Base-by-base conservation (phyloP, 2,113 vertebrate genomes). In the Alethe diademata region DNA sequence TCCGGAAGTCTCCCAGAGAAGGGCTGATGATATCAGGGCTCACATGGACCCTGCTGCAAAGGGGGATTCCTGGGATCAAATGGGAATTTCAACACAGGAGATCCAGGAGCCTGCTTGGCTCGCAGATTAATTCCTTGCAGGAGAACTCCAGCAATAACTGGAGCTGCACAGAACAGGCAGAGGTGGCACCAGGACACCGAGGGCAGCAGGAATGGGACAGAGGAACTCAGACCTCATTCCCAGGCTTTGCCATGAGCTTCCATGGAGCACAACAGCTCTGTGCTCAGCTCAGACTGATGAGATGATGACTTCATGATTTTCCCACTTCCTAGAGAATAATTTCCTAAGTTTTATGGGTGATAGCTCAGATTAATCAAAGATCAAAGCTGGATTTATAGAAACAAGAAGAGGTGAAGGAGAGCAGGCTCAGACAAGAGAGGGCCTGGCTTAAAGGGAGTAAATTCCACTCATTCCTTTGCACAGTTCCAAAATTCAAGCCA, bases 21-120 rank as follows among this genome's bases (percentile, higher is more conserved):
- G 35, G 3, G 8, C 22, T 19, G 57, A 19, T 38, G 76, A 3
- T 1, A 3, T 6, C 9, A 4, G 11, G n/a, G 35, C 35, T 71
- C 7, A 0, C 0, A 0, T 0, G 22, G 11, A 3, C 18, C 50
- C 33, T 19, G 25, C 50, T 54, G 43, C 4, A 0, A 15, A 28
- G 8, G 6, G 26, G 9, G 6, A 62, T 3, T 35, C 2, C 6
- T n/a, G n/a, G 8, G n/a, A 7, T 6, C 10, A 10, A 40, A 56
- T 2, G 14, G 36, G 14, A 24, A 48, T 20, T 29, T 2, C 35
- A 18, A 1, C 8, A 33, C 1, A 2, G 22, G 22, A 35, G 0
- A 10, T 8, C 19, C 47, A 31, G 42, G 57, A 47, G 19, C 6
- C 1, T 18, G 2, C 3, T n/a, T 45, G 1, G 0, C 16, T 62